Percentiles rank a stretch among this genome's conserved stretches.
Evolutionary conservation across 2,113 vertebrate genomes (phyloP).

Genomic region (Arvicanthis niloticus): DNA sequence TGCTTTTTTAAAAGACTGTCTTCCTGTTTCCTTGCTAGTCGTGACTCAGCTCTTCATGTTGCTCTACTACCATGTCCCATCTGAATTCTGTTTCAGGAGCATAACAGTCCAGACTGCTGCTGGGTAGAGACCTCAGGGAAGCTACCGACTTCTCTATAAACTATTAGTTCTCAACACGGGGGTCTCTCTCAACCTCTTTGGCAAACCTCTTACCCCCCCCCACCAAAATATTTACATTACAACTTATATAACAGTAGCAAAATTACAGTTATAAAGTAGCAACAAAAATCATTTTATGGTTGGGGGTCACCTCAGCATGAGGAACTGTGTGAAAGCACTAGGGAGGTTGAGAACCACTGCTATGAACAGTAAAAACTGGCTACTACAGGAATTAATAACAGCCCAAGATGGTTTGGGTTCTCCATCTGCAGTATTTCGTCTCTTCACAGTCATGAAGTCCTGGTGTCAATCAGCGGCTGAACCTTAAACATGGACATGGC

Average conservation of each 20-base stretch:
- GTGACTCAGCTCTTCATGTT: neutral
- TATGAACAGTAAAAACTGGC: neutral
- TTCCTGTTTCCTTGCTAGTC: neutral
- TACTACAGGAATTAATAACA: neutral
- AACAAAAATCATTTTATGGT: neutral
- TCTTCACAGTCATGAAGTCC: neutral
- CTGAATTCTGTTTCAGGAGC: neutral
- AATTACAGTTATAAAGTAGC: neutral
- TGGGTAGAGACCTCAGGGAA: neutral
- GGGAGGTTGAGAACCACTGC: neutral
- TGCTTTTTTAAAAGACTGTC: neutral
- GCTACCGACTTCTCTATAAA: neutral
- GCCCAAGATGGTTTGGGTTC: neutral
- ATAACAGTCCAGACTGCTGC: neutral
- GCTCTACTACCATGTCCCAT: neutral
- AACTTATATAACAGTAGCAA: neutral
- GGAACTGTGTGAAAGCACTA: neutral
- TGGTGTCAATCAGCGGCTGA: neutral
- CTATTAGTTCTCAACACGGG: neutral
- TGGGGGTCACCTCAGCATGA: neutral
- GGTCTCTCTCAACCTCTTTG: neutral
- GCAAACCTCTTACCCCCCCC: neutral
- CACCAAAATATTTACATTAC: neutral
- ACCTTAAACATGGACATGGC: neutral
- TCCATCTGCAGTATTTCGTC: neutral